These are phyloP conservation scores for Phylloscopus trochilus DNA, from an alignment of 2,113 vertebrate genomes.

Conservation along the genomic window DNA sequence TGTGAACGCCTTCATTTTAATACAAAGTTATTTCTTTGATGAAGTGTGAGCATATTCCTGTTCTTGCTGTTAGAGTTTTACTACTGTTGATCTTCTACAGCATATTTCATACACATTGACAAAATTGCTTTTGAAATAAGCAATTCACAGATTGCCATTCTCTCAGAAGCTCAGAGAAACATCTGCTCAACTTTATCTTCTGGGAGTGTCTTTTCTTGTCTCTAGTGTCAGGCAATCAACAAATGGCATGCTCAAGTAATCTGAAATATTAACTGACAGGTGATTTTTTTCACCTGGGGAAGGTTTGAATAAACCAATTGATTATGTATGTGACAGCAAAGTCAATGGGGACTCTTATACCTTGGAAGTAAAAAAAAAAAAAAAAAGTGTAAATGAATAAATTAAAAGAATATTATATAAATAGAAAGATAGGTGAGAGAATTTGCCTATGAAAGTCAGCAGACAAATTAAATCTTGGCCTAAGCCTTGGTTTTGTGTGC, in stretches of 20 bases:
- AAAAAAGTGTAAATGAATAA: not conserved
- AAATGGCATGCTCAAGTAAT: conserved; percentile 28
- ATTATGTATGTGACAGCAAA: not conserved
- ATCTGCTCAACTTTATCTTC: conserved; percentile 37
- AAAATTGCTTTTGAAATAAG: not conserved
- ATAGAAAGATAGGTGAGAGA: not conserved
- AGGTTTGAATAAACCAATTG: conserved; percentile 14
- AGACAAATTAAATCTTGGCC: not conserved
- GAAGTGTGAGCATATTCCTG: not conserved
- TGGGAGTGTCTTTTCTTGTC: not conserved
- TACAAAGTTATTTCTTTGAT: not conserved
- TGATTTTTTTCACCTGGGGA: conserved; percentile 39
- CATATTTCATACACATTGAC: not conserved
- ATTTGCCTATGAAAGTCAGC: not conserved
- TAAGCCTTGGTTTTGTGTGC: not conserved
- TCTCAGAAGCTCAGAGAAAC: conserved; percentile 17
- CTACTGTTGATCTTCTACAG: not conserved
- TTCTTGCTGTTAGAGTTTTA: not conserved
- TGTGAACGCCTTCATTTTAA: not conserved
- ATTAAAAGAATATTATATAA: not conserved
- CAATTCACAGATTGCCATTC: not conserved
- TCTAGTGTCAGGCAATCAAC: not conserved
- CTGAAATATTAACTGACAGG: not conserved
- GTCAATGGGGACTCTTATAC: not conserved
- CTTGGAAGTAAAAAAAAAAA: not conserved